These are phyloP conservation scores for Cettia cetti DNA, from an alignment of 2,113 vertebrate species.

Conservation along the genomic window DNA sequence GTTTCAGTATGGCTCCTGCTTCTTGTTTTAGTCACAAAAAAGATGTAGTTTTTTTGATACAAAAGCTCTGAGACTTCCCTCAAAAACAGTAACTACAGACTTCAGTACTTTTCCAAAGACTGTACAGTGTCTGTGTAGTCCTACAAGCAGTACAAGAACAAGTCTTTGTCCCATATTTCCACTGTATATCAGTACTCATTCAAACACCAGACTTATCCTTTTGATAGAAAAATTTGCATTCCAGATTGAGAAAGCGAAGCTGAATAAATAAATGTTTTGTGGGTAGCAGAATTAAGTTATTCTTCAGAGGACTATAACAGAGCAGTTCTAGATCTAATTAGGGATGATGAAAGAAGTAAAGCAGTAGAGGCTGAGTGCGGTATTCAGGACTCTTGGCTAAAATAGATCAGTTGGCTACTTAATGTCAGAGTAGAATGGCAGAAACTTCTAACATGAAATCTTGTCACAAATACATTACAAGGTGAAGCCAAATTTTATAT, in stretches of 20 bases:
- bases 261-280: not conserved
- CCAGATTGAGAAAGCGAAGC: not conserved
- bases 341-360: not conserved
- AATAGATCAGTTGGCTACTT: not conserved
- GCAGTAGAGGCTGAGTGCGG: not conserved
- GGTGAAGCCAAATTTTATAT: not conserved
- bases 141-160: not conserved
- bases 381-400: not conserved
- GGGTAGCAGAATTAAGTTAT: not conserved
- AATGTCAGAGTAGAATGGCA: not conserved
- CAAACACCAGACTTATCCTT: not conserved
- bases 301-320: not conserved
- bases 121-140: not conserved
- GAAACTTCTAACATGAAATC: not conserved
- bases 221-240: not conserved
- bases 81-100: not conserved
- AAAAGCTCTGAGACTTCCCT: not conserved
- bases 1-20: not conserved
- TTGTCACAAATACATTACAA: not conserved
- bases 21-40: not conserved
- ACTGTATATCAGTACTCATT: not conserved
- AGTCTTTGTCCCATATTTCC: not conserved
- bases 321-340: not conserved
- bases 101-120: not conserved
- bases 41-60: not conserved